A percentile compares a stretch with the other conserved stretches of the same genome.
phyloP scores from a whole-genome alignment of 2,797 vertebrate genomes.

The Lagodon rhomboides region DNA sequence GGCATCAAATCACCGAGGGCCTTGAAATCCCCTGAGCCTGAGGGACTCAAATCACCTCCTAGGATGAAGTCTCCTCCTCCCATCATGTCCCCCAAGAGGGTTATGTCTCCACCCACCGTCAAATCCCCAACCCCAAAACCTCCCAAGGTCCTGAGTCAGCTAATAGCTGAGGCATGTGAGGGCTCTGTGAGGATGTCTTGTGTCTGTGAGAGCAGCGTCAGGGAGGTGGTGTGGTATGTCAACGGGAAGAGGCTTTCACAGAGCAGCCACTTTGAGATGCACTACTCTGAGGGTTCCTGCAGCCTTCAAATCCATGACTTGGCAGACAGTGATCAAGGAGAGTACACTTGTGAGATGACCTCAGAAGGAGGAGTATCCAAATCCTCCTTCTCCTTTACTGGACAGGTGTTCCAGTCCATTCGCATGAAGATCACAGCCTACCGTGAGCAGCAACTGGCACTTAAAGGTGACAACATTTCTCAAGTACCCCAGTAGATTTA shows the following conservation, averaged over 20 bases:
- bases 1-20: constrained; percentile 84
- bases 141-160: constrained; percentile 86
- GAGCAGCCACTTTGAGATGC: constrained; percentile 90
- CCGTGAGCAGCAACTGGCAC: constrained; percentile 85
- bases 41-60: constrained; percentile 82
- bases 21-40: constrained; percentile 90
- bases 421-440: constrained; percentile 86
- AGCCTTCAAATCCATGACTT: constrained; percentile 93
- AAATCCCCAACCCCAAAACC: constrained; percentile 85
- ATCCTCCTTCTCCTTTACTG: constrained; percentile 92
- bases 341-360: constrained; percentile 95
- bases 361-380: constrained; percentile 92
- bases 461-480: constrained; percentile 78
- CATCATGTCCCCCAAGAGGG: constrained; percentile 86
- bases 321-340: constrained; percentile 92
- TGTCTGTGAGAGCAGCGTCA: constrained; percentile 91
- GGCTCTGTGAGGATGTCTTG: constrained; percentile 92
- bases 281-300: constrained; percentile 93
- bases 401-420: constrained; percentile 93
- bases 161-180: constrained; percentile 89
- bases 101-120: constrained; percentile 88
- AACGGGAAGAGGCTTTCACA: constrained; percentile 93
- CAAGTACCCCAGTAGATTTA: neutral
- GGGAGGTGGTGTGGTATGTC: constrained; percentile 93
- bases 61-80: constrained; percentile 84